Evolutionary conservation across 2,113 vertebrate genomes (phyloP), one percentile per base, ranked within the genome.

Genomic region (Ciconia boyciana): DNA sequence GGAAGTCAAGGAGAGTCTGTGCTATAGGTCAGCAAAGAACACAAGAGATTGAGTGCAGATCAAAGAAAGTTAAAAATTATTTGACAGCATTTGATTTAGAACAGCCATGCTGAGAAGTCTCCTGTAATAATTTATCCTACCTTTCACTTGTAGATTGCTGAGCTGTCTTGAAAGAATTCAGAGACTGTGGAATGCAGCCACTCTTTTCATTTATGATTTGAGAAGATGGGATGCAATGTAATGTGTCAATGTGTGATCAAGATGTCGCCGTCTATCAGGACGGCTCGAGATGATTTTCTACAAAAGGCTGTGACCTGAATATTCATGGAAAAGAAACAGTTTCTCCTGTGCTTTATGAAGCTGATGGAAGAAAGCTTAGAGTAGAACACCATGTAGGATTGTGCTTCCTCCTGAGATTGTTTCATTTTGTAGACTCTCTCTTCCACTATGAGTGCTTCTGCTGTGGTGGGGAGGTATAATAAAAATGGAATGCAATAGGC

Each of bases 51-150:
- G 97, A 96, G 91, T 89, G 92, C 74, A 94, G 97, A 97, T 98
- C 97, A 98, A 97, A 98, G 97, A 83, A 97, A 94, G 88, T 96
- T 97, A 94, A 96, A 96, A 95, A 95, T 96, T 97, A 98, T 98
- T 97, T 98, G 98, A 98, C 98, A 98, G 95, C 91, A 80, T 96
- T 97, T 98, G 97, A 98, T 97, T 95, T 77, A 94, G 95, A 98
- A 96, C 97, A 98, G 98, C 90, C 91, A 91, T 54, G 32, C 54
- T 72, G 83, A 71, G 93, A 97, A 97, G 83, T 95, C 93, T 96
- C 95, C 77, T 87, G 88, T 84, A 96, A 97, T 97, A 92, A 97
- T 94, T 96, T 95, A 90, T 95, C 96, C 93, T 96, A 93, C 89
- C 96, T 97, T 96, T 97, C 96, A 96, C 83, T 96, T 1, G 24